Evolutionary conservation across 2,888 invertebrate species (phyloP).

Genomic region (Alviniconcha strummeri): DNA sequence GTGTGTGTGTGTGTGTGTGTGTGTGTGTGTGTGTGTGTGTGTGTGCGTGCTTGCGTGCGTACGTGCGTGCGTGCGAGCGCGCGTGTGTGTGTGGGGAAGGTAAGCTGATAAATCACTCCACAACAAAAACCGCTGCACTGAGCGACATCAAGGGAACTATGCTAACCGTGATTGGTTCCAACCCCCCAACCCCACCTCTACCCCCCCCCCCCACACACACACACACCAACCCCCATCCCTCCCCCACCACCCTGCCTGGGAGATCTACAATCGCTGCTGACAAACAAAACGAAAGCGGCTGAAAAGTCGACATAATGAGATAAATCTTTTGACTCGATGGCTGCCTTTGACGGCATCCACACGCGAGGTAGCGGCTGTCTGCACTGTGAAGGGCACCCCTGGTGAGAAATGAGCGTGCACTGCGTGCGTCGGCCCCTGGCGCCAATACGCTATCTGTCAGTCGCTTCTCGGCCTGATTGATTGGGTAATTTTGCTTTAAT

Average conservation of each 20-base stretch:
- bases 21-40: not conserved
- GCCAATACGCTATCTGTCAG: constrained; percentile 17
- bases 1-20: constrained; percentile 21
- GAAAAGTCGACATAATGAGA: constrained; percentile 15
- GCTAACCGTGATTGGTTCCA: not conserved
- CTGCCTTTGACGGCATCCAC: constrained; percentile 9
- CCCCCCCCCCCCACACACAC: not conserved
- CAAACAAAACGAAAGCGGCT: constrained; percentile 10
- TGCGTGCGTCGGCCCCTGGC: not conserved
- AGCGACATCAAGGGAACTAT: no score
- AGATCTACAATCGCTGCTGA: constrained; percentile 18
- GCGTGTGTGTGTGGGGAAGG: not conserved
- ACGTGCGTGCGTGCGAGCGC: not conserved
- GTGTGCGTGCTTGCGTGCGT: not conserved
- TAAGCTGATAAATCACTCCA: not conserved
- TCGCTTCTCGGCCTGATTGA: constrained; percentile 8
- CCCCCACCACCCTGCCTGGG: not conserved
- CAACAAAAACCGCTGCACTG: no score
- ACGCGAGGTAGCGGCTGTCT: constrained; percentile 8
- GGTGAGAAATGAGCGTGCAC: constrained; percentile 10
- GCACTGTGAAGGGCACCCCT: not conserved
- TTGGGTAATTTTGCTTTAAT: constrained; percentile 15
- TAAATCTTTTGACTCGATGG: constrained; percentile 19
- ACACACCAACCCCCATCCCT: not conserved
- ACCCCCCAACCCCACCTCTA: not conserved